Evolutionary conservation across 2,888 invertebrate genomes (phyloP), one percentile per base, ranked within the genome.

Genomic region (Calliscelio sp.): DNA sequence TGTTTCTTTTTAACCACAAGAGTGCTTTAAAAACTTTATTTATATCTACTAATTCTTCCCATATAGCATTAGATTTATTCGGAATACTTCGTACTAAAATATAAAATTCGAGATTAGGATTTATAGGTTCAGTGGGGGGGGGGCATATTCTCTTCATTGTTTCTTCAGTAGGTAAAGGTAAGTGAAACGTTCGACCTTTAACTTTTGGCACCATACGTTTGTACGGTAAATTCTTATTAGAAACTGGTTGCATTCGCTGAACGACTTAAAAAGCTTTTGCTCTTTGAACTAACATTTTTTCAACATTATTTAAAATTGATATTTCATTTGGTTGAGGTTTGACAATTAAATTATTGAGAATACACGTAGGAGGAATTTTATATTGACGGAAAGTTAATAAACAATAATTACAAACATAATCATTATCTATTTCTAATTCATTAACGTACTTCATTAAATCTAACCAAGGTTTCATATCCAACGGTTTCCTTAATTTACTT

Each of bases 101-200:
- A 22, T 59, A 59, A 38, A 59, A 59, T 59, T 59, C 59, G 22
- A n/a, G 11, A 74, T 90, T 84, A 22, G 11, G 18, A 75, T 88
- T 87, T 28, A 91, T 68, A 5, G 91, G 86, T 20, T 89, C 86
- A 25, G n/a, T n/a, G n/a, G 85, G 83, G 3, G 88, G 79, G 32
- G 73, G 74, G 18, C 88, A 88, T 7, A 92, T 73, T 86, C 89
- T 91, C 82, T 87, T 86, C 11, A 90, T 55, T 2, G 91, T 92
- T 86, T 89, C 86, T 28, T 61, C 41, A 3, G 41, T 4, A 24
- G 61, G 61, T 24, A 61, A 41, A 10, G 61, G 61, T 20, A 61
- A 61, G 41, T 61, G 61, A 25, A 41, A 61, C 14, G 61, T 61
- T 0, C 28, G 22, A 8, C 61, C 44, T 44, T 24, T 61, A 10